These are phyloP conservation scores for Orthosia gothica DNA, from an alignment of 2,888 invertebrate genomes.

Conservation along the genomic window DNA sequence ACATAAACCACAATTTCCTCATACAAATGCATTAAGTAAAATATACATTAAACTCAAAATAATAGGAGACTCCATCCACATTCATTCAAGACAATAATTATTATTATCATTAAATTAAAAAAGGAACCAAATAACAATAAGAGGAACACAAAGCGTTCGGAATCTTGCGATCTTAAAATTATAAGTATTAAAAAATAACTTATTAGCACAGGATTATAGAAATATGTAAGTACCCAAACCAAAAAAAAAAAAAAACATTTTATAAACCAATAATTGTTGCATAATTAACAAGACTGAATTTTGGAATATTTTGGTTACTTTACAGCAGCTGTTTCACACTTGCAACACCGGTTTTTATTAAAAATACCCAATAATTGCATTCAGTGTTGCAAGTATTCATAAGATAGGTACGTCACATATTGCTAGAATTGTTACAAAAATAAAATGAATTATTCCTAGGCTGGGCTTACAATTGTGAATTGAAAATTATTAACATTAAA, in stretches of 20 bases:
- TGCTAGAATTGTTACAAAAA: slow-evolving; percentile 6
- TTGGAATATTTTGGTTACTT: slow-evolving; percentile 1
- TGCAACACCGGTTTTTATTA: slow-evolving; percentile 37
- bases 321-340: slow-evolving; percentile 18
- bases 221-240: slow-evolving; percentile 62
- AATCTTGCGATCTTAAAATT: slow-evolving; percentile 70
- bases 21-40: slow-evolving; percentile 82
- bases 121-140: slow-evolving; percentile 81
- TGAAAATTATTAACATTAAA: slow-evolving; percentile 60
- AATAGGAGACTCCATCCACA: slow-evolving; percentile 71
- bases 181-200: slow-evolving; percentile 75
- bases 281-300: slow-evolving; percentile 12
- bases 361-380: slow-evolving; percentile 30
- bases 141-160: slow-evolving; percentile 77
- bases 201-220: slow-evolving; percentile 69
- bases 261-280: slow-evolving; percentile 66
- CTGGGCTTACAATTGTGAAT: slow-evolving; percentile 36
- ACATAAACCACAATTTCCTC: slow-evolving; percentile 70
- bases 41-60: slow-evolving; percentile 73
- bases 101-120: slow-evolving; percentile 72
- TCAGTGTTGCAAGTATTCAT: slow-evolving; percentile 27
- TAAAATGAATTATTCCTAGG: slow-evolving; percentile 3
- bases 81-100: slow-evolving; percentile 64
- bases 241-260: slow-evolving; percentile 73
- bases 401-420: background rate